Base-by-base conservation (phyloP, 2,888 invertebrate species). In the Microctonus brassicae region DNA sequence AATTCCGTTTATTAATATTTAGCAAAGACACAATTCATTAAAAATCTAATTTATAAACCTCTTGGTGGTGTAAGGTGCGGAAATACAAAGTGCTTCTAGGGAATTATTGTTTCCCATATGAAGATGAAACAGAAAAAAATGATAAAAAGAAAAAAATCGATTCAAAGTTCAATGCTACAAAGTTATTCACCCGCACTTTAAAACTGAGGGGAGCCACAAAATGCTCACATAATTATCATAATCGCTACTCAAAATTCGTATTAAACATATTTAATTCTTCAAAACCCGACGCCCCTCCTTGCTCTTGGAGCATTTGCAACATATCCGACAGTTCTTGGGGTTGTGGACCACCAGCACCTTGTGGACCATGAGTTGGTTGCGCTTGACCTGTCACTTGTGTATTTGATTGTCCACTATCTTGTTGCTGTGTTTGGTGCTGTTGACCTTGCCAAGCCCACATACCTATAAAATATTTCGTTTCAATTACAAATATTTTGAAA, bases 251-350 rank as follows among this genome's bases (percentile, higher is more conserved):
- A 83, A 94, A 94, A 80, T 91, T 92, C 80, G 95, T 93, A 86
- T 94, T 96, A 88, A 97, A 97, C 96, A 97, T 97, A 84, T 94
- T 94, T 82, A 97, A 90, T 88, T 97, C 97, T 87, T 96, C 96
- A 87, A 97, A 97, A 33, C 95, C 93, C 71, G 94, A 91, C 47
- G 94, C 91, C 64, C 93, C 94, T 81, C 93, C 92, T 86, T 95
- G 95, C 88, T 96, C 95, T 72, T 89, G 90, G 70, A 97, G 89
- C 92, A 97, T 96, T 88, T 97, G 96, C 81, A 97, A 89, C 96
- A 97, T 96, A 83, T 97, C 97, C 17, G 95, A 94, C 70, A 97
- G 91, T 89, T 96, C 96, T 82, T 93, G 94, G 7, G 92, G 93
- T 80, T 92, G 92, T 52, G 93, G 92, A 53, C 91, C 91, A 70